A percentile compares a stretch with the other conserved stretches of the same genome.
Conservation (phyloP, 2,113 vertebrate genomes). For the Amblyopsis rosae region DNA sequence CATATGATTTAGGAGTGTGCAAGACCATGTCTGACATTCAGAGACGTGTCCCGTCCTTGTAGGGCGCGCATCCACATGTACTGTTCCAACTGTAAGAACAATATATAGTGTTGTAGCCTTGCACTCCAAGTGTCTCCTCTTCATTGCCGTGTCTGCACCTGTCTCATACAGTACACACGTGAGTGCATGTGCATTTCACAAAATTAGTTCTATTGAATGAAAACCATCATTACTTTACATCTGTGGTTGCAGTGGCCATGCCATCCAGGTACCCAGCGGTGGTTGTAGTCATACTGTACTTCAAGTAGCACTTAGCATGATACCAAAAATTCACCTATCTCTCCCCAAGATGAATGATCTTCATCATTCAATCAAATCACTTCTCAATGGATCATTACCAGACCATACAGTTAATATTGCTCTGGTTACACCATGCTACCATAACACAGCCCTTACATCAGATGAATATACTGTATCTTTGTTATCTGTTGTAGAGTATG, state of each 20-base stretch:
- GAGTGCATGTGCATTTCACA: not conserved
- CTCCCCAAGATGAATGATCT: constrained; percentile 21
- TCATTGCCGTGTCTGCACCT: too few relatives aligned
- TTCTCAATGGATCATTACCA: too few relatives aligned
- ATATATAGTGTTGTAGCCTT: too few relatives aligned
- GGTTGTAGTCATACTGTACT: constrained; percentile 28
- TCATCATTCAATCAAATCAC: too few relatives aligned
- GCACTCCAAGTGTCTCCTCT: too few relatives aligned
- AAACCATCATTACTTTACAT: too few relatives aligned
- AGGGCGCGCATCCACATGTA: too few relatives aligned
- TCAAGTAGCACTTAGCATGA: constrained; percentile 20
- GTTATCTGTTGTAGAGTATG: constrained; percentile 31
- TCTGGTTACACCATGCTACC: not conserved
- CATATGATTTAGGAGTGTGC: too few relatives aligned
- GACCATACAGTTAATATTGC: too few relatives aligned
- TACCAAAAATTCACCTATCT: constrained; percentile 20
- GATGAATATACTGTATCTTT: constrained; percentile 29
- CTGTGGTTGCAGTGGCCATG: not conserved
- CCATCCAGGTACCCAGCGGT: constrained; percentile 14
- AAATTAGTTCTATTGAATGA: constrained; percentile 2
- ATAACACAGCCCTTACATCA: constrained; percentile 52
- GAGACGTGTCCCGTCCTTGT: too few relatives aligned
- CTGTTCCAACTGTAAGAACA: too few relatives aligned
- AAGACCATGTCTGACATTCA: too few relatives aligned
- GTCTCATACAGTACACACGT: not conserved